Evolutionary conservation across 2,113 vertebrate species (phyloP).

Genomic region (Prolemur simus): DNA sequence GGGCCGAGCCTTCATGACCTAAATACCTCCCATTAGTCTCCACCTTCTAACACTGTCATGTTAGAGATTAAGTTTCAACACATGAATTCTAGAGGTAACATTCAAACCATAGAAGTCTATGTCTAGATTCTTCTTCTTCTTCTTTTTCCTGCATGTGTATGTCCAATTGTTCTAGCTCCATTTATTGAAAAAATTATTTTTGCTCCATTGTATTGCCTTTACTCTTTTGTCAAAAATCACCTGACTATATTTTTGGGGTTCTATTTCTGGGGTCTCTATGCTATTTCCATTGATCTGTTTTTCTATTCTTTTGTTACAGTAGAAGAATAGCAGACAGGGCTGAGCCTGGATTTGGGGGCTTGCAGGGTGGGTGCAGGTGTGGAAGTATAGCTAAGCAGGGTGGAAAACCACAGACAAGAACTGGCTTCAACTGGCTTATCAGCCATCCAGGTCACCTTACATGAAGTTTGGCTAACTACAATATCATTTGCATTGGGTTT

Average conservation of each 20-base stretch:
- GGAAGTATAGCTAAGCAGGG: too few relatives aligned
- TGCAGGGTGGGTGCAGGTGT: too few relatives aligned
- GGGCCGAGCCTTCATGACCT: background rate
- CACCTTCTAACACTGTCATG: background rate
- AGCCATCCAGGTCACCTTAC: too few relatives aligned
- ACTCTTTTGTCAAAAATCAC: background rate
- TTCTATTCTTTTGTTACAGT: background rate
- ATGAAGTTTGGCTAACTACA: too few relatives aligned
- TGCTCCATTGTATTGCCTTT: background rate
- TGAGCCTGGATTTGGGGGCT: too few relatives aligned
- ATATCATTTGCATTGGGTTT: too few relatives aligned
- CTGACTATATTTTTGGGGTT: background rate
- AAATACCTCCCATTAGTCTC: background rate
- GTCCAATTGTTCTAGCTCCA: background rate
- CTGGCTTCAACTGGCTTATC: too few relatives aligned
- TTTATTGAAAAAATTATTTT: background rate
- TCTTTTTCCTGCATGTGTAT: background rate
- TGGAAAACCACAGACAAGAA: too few relatives aligned
- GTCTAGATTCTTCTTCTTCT: background rate
- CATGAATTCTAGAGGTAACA: background rate
- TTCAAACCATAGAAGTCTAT: background rate
- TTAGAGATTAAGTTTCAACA: background rate
- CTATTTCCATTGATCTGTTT: background rate
- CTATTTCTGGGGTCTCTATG: background rate
- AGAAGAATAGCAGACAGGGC: too few relatives aligned